These are phyloP conservation scores for Lasioglossum malachurum DNA, from an alignment of 2,888 invertebrate genomes.

Conservation along the genomic window DNA sequence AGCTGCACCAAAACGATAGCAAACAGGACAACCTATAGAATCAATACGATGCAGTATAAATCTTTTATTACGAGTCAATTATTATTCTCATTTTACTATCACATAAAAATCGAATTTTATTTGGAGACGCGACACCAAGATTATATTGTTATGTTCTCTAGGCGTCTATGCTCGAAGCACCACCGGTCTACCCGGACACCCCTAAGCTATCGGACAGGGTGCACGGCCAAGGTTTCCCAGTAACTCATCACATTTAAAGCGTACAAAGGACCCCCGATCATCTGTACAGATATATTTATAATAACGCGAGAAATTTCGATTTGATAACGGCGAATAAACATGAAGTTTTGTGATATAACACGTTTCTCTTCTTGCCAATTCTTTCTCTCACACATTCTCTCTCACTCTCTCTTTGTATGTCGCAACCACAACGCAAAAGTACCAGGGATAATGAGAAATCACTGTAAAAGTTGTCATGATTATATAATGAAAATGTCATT, in stretches of 20 bases:
- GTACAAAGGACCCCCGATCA: not conserved
- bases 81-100: not conserved
- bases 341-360: not conserved
- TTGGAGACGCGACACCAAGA: not conserved
- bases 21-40: not conserved
- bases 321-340: not conserved
- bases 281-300: not conserved
- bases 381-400: not conserved
- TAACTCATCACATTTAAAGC: constrained; percentile 51
- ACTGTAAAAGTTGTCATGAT: constrained; percentile 55
- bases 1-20: not conserved
- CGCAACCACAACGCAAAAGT: not conserved
- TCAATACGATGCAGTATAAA: not conserved
- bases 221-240: not conserved
- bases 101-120: constrained; percentile 34
- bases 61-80: not conserved
- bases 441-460: constrained; percentile 59
- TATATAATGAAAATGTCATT: constrained; percentile 86
- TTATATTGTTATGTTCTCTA: constrained; percentile 31
- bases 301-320: not conserved
- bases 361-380: not conserved
- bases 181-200: constrained; percentile 65
- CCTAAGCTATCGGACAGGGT: constrained; percentile 40
- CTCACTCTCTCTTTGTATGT: not conserved
- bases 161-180: constrained; percentile 63